Percentiles rank a stretch among this genome's conserved stretches.
Conservation (phyloP, 2,888 invertebrate species). For the Stenoptilia bipunctidactyla region DNA sequence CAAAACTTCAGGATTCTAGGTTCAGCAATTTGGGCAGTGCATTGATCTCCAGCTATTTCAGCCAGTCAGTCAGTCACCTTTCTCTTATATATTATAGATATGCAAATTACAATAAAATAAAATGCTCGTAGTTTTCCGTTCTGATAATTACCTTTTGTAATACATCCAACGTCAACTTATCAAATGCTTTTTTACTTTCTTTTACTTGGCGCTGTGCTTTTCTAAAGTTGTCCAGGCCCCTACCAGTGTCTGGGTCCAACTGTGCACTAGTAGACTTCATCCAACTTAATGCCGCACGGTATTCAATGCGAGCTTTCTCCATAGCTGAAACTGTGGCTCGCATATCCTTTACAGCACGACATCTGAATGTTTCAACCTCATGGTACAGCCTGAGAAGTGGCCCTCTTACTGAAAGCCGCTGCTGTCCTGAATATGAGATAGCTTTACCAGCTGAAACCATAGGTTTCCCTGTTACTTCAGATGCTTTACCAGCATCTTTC, state of each 20-base stretch:
- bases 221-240: slow-evolving; percentile 95
- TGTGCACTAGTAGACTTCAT: slow-evolving; percentile 98
- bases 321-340: slow-evolving; percentile 90
- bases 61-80: too few species aligned
- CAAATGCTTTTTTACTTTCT: slow-evolving; percentile 88
- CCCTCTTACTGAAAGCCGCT: slow-evolving; percentile 87
- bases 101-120: too few species aligned
- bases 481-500: slow-evolving; percentile 91
- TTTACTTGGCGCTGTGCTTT: slow-evolving; percentile 88
- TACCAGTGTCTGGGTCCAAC: slow-evolving; percentile 96
- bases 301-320: slow-evolving; percentile 96
- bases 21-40: too few species aligned
- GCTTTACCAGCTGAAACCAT: slow-evolving; percentile 81
- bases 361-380: slow-evolving; percentile 97
- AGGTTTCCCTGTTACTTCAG: slow-evolving; percentile 81
- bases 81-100: too few species aligned
- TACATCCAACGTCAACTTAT: slow-evolving; percentile 93
- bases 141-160: slow-evolving; percentile 93
- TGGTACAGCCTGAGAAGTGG: slow-evolving; percentile 92
- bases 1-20: too few species aligned
- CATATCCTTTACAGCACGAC: slow-evolving; percentile 94
- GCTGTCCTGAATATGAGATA: slow-evolving; percentile 91
- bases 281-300: slow-evolving; percentile 95
- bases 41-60: too few species aligned
- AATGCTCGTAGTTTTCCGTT: too few species aligned